These are phyloP conservation scores for Philereme transversata DNA, from an alignment of 2,888 invertebrate species.

Conservation along the genomic window DNA sequence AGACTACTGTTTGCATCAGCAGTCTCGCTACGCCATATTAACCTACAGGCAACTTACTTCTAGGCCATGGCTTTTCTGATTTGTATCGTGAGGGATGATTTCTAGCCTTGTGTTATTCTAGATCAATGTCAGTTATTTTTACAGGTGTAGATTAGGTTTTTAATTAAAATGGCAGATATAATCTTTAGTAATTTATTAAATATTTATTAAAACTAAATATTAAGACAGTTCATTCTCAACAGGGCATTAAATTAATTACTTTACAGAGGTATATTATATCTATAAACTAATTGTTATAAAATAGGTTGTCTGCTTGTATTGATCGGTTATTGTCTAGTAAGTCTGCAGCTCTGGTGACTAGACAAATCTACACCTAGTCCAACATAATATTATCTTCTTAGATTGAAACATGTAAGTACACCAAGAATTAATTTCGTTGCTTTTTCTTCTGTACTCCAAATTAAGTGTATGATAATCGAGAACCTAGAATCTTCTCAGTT, in stretches of 20 bases:
- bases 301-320: not conserved
- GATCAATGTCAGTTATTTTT: no score
- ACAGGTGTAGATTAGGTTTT: not conserved
- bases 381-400: not conserved
- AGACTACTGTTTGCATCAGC: no score
- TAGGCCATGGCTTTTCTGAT: no score
- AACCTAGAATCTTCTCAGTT: no score
- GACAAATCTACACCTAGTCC: conserved; percentile 43
- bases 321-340: conserved; percentile 5
- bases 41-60: no score
- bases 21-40: no score
- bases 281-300: conserved; percentile 12
- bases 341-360: conserved; percentile 42
- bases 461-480: no score
- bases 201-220: not conserved
- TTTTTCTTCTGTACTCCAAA: no score
- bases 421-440: no score
- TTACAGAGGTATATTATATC: conserved; percentile 28
- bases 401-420: no score
- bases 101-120: no score
- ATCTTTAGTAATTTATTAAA: conserved; percentile 28
- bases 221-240: conserved; percentile 1
- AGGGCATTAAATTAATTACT: conserved; percentile 21
- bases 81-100: no score
- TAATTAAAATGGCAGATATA: conserved; percentile 9